Evolutionary conservation across 2,888 invertebrate species (phyloP).

Genomic region (Megastigmus dorsalis): DNA sequence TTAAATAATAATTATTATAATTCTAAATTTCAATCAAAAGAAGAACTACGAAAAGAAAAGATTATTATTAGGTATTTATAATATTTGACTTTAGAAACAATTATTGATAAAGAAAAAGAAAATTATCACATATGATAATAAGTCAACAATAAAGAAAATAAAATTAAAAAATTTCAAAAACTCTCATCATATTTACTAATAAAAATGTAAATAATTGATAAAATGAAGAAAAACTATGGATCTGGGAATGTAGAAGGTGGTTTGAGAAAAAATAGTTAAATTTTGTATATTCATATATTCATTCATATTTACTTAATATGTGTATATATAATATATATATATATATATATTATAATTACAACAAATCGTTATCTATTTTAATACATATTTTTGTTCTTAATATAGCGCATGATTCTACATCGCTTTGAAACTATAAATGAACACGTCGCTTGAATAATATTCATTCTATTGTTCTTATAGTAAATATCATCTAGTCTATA

Average conservation of each 20-base stretch:
- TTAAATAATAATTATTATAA: no score
- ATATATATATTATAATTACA: slow-evolving; percentile 52
- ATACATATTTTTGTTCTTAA: slow-evolving; percentile 40
- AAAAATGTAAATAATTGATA: no score
- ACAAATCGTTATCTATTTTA: slow-evolving; percentile 51
- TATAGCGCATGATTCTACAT: slow-evolving; percentile 32
- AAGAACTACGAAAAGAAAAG: no score
- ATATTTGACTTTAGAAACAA: no score
- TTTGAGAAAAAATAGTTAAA: neutral
- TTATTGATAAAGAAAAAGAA: no score
- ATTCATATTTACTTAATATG: slow-evolving; percentile 51
- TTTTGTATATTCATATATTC: slow-evolving; percentile 48
- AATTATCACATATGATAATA: no score
- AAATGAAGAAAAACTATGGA: neutral
- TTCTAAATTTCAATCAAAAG: no score
- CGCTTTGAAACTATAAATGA: slow-evolving; percentile 36
- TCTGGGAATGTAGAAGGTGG: neutral
- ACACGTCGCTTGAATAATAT: slow-evolving; percentile 25
- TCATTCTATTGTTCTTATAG: slow-evolving; percentile 29
- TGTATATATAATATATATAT: slow-evolving; percentile 50
- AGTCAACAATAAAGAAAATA: no score
- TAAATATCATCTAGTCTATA: slow-evolving; percentile 35
- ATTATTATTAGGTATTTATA: no score
- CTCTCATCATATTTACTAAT: no score
- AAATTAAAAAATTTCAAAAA: no score